These are phyloP conservation scores for Sternarchorhynchus goeldii DNA, from an alignment of 2,797 vertebrate species.

Conservation along the genomic window DNA sequence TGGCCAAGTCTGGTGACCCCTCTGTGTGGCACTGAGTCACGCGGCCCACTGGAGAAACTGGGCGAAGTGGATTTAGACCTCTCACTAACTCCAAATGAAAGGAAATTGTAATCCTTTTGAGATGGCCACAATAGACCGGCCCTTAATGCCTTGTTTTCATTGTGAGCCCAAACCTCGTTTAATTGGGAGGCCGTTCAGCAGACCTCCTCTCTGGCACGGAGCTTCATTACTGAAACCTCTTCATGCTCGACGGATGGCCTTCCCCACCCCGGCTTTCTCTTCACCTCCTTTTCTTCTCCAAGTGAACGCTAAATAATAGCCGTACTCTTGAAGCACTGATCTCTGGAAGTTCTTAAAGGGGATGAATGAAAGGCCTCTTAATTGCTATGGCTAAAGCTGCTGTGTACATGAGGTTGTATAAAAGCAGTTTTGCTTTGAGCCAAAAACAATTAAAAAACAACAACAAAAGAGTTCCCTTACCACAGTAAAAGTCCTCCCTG, in stretches of 20 bases:
- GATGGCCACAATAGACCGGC: constrained; percentile 49
- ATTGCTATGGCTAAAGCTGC: not conserved
- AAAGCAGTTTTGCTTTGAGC: not conserved
- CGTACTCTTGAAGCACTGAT: constrained; percentile 22
- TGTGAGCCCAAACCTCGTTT: constrained; percentile 58
- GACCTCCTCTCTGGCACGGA: constrained; percentile 11
- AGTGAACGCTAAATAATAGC: constrained; percentile 23
- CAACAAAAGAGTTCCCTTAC: no score
- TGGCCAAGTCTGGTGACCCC: constrained; percentile 47
- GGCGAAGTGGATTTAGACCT: constrained; percentile 62
- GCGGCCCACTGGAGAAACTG: constrained; percentile 41
- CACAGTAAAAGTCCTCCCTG: no score
- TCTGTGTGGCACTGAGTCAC: constrained; percentile 50
- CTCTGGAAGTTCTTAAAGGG: constrained; percentile 5
- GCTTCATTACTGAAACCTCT: constrained; percentile 47
- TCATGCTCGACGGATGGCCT: constrained; percentile 34
- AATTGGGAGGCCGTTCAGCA: constrained; percentile 59
- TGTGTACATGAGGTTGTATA: not conserved
- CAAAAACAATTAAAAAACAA: not conserved
- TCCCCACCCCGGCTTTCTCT: not conserved
- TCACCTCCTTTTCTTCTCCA: constrained; percentile 4
- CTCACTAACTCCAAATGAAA: constrained; percentile 60
- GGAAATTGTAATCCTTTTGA: constrained; percentile 60
- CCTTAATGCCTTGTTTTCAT: constrained; percentile 57
- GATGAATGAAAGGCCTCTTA: constrained; percentile 13